These are phyloP conservation scores for Tipula vernalis DNA, from an alignment of 2,888 invertebrate genomes.

Conservation along the genomic window DNA sequence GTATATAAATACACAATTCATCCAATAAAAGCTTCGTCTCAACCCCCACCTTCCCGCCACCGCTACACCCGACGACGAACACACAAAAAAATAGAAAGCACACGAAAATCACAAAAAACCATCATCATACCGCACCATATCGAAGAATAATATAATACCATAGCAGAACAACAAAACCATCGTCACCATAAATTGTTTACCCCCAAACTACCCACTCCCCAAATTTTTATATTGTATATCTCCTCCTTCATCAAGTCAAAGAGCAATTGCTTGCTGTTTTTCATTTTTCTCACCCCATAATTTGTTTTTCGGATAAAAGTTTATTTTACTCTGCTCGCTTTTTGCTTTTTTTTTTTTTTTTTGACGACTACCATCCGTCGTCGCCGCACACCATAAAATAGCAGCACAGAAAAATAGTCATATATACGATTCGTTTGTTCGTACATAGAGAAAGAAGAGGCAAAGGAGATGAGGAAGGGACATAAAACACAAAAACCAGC, in stretches of 20 bases:
- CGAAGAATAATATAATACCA: not conserved
- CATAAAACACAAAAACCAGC: not conserved
- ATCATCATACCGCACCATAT: not conserved
- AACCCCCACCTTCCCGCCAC: not conserved
- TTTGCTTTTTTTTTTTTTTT: not conserved
- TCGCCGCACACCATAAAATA: not conserved
- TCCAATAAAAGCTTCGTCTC: not conserved
- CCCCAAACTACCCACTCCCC: not conserved
- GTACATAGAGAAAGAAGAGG: not conserved
- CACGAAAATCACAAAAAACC: not conserved
- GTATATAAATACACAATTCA: constrained; percentile 4
- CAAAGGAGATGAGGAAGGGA: not conserved
- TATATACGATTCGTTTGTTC: not conserved
- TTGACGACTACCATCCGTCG: constrained; percentile 4
- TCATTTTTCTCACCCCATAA: not conserved
- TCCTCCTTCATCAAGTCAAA: constrained; percentile 6
- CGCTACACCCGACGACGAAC: not conserved
- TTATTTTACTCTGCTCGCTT: not conserved
- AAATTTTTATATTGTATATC: not conserved
- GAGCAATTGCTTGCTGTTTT: constrained; percentile 6
- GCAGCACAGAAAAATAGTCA: not conserved
- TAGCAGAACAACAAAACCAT: not conserved
- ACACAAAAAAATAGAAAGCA: not conserved
- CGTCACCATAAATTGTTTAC: not conserved
- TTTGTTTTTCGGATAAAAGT: constrained; percentile 4